A percentile compares a stretch with the other conserved stretches of the same genome.
Evolutionary conservation across 2,797 vertebrate genomes (phyloP).

Genomic region (Anguilla pacifica): DNA sequence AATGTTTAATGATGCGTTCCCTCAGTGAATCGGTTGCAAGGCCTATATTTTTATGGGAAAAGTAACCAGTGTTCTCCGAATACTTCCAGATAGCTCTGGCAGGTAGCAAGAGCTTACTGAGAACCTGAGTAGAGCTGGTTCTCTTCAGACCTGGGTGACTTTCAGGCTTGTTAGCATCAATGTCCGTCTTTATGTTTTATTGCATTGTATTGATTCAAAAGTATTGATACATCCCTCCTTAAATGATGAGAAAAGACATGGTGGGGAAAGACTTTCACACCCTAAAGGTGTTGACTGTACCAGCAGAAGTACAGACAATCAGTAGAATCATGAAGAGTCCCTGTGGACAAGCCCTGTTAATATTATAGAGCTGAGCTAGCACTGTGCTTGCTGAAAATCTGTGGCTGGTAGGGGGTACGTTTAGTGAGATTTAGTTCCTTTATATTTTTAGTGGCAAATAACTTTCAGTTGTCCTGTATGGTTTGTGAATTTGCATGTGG

Average conservation of each 20-base stretch:
- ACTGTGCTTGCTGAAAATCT: not conserved
- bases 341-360: not conserved
- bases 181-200: not conserved
- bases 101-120: not conserved
- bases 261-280: not conserved
- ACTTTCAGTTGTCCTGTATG: not conserved
- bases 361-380: not conserved
- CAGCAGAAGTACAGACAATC: not conserved
- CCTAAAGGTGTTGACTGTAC: not conserved
- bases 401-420: not conserved
- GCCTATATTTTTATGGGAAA: not conserved
- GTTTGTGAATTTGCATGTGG: not conserved
- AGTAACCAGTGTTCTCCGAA: not conserved
- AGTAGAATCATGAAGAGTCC: not conserved
- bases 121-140: not conserved
- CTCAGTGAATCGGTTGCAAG: not conserved
- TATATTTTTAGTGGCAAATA: not conserved
- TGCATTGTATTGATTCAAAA: not conserved
- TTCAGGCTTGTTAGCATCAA: not conserved
- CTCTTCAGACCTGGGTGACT: not conserved
- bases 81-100: not conserved
- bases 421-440: not conserved
- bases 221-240: not conserved
- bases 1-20: not conserved
- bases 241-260: too few relatives aligned